phyloP scores from a whole-genome alignment of 2,113 vertebrate species.

The Pyrgilauda ruficollis region DNA sequence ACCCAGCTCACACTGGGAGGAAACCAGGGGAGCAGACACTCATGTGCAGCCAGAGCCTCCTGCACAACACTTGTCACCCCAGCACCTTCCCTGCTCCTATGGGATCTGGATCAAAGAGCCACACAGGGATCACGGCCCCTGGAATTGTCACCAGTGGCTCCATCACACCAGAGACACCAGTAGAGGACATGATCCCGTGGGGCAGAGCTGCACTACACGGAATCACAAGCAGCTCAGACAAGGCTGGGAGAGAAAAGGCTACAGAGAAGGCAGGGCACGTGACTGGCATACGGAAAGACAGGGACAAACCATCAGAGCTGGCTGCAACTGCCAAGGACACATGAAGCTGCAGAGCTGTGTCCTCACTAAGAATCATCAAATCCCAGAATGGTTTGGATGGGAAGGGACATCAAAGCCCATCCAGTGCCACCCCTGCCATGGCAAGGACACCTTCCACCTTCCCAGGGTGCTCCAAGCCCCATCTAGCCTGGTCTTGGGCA shows the following conservation, averaged over 20 bases:
- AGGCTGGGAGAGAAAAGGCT: not conserved
- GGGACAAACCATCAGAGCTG: not conserved
- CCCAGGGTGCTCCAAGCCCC: not conserved
- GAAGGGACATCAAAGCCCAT: accelerated
- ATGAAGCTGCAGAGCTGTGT: not conserved
- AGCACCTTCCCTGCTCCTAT: not conserved
- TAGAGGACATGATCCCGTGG: not conserved
- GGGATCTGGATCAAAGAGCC: not conserved
- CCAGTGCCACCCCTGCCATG: not conserved
- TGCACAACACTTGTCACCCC: accelerated
- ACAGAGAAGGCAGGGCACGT: not conserved
- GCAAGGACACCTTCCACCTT: not conserved
- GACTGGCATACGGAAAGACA: not conserved
- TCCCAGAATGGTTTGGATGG: not conserved
- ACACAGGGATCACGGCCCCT: accelerated
- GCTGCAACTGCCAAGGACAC: not conserved
- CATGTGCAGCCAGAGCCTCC: not conserved
- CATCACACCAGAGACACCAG: not conserved
- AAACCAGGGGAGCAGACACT: not conserved
- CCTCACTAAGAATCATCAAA: not conserved
- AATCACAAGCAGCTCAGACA: not conserved
- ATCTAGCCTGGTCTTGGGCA: not conserved
- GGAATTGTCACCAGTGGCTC: accelerated
- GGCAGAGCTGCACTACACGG: not conserved
- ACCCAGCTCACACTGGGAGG: not conserved